These are phyloP conservation scores for Vicugna pacos DNA, from an alignment of 2,113 vertebrate genomes.

Conservation along the genomic window DNA sequence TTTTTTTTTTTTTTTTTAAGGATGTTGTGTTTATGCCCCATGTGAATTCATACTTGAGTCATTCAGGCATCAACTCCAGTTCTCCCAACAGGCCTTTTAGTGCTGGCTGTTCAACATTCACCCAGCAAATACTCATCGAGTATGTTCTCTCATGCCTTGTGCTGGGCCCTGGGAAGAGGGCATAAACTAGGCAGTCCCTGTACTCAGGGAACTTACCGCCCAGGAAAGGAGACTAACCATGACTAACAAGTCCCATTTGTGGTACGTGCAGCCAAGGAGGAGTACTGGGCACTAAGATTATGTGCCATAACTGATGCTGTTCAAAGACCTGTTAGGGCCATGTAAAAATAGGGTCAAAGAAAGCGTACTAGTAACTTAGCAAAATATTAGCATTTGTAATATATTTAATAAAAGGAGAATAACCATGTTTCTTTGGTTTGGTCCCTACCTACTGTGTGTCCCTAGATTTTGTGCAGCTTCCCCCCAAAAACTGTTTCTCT, in stretches of 20 bases:
- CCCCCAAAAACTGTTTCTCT: neutral
- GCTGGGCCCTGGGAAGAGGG: neutral
- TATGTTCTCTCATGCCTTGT: neutral
- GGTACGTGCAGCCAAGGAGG: neutral
- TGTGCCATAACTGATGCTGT: neutral
- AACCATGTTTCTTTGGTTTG: neutral
- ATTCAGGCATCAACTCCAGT: neutral
- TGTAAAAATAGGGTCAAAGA: neutral
- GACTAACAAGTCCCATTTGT: neutral
- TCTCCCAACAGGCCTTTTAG: neutral
- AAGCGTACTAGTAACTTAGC: neutral
- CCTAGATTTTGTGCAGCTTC: neutral
- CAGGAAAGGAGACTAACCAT: neutral
- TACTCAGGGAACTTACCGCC: neutral
- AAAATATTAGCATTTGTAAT: slow-evolving; percentile 8
- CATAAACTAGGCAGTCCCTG: neutral
- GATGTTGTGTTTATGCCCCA: neutral
- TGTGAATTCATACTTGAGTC: neutral
- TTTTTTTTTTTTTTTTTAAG: neutral
- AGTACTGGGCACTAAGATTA: neutral
- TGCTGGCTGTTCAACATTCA: neutral
- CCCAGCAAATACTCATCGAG: neutral
- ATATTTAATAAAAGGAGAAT: neutral
- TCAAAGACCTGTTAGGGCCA: neutral
- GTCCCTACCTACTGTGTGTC: neutral